Base-by-base conservation (phyloP, 1,140 invertebrate species). In the Drosophila miranda region DNA sequence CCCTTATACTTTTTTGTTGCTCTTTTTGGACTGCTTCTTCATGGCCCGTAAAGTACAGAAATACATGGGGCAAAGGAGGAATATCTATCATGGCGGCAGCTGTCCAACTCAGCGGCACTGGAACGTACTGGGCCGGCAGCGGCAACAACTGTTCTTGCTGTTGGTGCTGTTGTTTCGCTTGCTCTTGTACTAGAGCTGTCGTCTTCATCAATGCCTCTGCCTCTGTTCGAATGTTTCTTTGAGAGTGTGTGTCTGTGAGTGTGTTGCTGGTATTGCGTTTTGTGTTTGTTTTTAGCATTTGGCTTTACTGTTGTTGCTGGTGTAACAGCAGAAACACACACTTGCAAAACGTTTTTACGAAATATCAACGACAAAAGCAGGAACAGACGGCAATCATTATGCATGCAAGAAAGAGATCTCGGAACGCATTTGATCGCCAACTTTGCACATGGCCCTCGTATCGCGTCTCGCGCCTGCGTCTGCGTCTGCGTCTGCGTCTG, bases 281-380 rank as follows among this genome's bases (percentile, higher is more conserved):
- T 80, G 54, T 80, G 72, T 81, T 81, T 81, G 73, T 78, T 78
- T 78, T 78, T 78, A 78, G 75, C 60, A 71, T 78, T 78, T 67
- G 59, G 59, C 77, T 72, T 55, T 55, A 51, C 51, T 67, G 52
- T 50, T 72, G 71, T 56, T 61, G 26, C 34, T 16, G 38, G 42
- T 48, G 30, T 48, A 57, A 71, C 56, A 73, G 46, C 56, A 82
- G 57, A 83, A 52, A 51, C 26, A 51, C 49, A 51, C 23, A 38
- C 34, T 38, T 11, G 34, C 11, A 38, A 23, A 49, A 55, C 48
- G 23, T 74, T 79, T 80, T 60, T 69, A 75, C 45, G 63, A 81
- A 79, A 79, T 44, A 60, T 70, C 54, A 60, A 60, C 61, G 53
- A 51, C 56, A 67, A 13, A 38, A 13, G 66, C 66, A 56, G 51